Conservation (phyloP, 2,888 invertebrate genomes). For the Cetonia aurata region DNA sequence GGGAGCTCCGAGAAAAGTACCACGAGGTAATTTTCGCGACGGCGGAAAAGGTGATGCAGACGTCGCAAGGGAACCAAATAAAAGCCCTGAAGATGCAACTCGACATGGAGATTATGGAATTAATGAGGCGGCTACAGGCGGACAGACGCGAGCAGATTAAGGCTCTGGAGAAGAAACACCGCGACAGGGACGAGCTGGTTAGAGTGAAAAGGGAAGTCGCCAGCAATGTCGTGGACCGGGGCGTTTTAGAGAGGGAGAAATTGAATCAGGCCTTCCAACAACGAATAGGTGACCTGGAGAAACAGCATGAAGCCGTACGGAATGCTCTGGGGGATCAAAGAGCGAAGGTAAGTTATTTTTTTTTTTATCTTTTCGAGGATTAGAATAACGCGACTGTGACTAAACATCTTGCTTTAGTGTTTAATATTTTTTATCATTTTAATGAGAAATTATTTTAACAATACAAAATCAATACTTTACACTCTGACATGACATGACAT, state of each 20-base stretch:
- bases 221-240: slow-evolving; percentile 85
- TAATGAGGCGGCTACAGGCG: slow-evolving; percentile 85
- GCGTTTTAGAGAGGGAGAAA: slow-evolving; percentile 89
- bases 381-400: too few species aligned
- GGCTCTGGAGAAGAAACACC: slow-evolving; percentile 85
- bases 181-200: slow-evolving; percentile 91
- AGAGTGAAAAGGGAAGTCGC: slow-evolving; percentile 88
- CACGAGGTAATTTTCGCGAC: slow-evolving; percentile 82
- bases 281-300: slow-evolving; percentile 80
- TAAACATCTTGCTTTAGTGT: too few species aligned
- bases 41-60: slow-evolving; percentile 84
- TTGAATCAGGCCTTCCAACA: slow-evolving; percentile 83
- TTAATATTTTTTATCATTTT: too few species aligned
- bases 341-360: slow-evolving; percentile 52
- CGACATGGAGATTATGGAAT: slow-evolving; percentile 79
- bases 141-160: slow-evolving; percentile 91
- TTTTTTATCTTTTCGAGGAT: too few species aligned
- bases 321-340: slow-evolving; percentile 77
- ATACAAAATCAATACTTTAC: too few species aligned
- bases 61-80: slow-evolving; percentile 84
- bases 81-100: slow-evolving; percentile 79
- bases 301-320: slow-evolving; percentile 83
- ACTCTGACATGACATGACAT: too few species aligned
- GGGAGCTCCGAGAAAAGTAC: slow-evolving; percentile 85
- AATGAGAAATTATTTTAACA: too few species aligned